Base-by-base conservation (phyloP, 2,113 vertebrate species). In the Cnemophilus loriae region DNA sequence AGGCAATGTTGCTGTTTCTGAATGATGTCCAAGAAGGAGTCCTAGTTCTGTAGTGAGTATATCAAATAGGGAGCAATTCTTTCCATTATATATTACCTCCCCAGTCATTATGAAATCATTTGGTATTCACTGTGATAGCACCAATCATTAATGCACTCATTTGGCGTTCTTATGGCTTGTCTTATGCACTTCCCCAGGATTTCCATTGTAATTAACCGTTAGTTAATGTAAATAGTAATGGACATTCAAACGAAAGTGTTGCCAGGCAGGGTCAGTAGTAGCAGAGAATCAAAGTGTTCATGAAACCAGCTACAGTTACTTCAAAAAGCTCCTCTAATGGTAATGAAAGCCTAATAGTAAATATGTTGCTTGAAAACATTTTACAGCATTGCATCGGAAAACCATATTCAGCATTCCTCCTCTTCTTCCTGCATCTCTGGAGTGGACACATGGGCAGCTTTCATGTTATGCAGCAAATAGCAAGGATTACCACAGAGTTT, bases 151-250 rank as follows among this genome's bases (percentile, higher is more conserved):
- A 98, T 92, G 89, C 79, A 97, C 96, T 98, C 97, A 97, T 97
- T 96, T 97, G 97, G 96, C 6, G 16, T 98, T 97, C 91, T 64
- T 94, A 95, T 93, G 96, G 84, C 96, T 98, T 95, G 96, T 98
- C 95, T 97, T 94, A 96, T 88, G 95, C 95, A 96, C 96, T 97
- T 97, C 80, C n/a, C 82, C 86, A 94, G 92, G 96, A 97, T 98
- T 97, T 94, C 96, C 84, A 90, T 94, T 97, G 95, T 98, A 98
- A 98, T 98, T 98, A 98, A 95, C 94, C 93, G 93, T 97, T 97
- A 96, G 96, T 97, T 98, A 97, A 97, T 95, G 94, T 97, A 98
- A 98, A 98, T 97, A 98, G 93, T 96, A 97, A 97, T 96, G 95
- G 97, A 95, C 50, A 75, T 96, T 97, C 97, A 97, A 97, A 97